Percentiles rank a stretch among this genome's conserved stretches.
These are phyloP conservation scores for Sycobia sp. DNA, from an alignment of 1,140 invertebrate genomes.

Conservation along the genomic window DNA sequence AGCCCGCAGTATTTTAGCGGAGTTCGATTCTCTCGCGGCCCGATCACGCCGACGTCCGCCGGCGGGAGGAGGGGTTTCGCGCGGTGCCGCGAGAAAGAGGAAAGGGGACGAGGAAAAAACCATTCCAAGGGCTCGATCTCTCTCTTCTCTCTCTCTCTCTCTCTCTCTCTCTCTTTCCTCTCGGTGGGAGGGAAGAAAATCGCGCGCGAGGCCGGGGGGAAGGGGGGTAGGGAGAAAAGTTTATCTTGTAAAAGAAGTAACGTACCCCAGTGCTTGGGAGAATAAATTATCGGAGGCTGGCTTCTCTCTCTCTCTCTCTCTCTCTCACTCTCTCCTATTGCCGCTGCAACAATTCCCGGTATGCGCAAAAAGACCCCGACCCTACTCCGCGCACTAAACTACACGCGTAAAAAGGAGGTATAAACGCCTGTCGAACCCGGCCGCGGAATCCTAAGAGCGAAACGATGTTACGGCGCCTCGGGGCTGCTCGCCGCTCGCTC, in stretches of 20 bases:
- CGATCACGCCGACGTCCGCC: too few relatives aligned
- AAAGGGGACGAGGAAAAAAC: too few relatives aligned
- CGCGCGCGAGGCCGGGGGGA: background rate
- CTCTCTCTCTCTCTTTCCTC: too few relatives aligned
- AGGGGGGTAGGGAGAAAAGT: slow-evolving; percentile 20
- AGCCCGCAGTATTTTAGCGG: too few relatives aligned
- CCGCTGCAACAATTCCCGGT: slow-evolving; percentile 17
- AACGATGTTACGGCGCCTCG: slow-evolving; percentile 31
- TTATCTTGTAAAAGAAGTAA: slow-evolving; percentile 30
- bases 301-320: too few relatives aligned
- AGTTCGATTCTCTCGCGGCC: too few relatives aligned
- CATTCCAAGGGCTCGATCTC: too few relatives aligned
- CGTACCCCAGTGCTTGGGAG: background rate
- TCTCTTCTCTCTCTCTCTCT: too few relatives aligned
- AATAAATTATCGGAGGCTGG: slow-evolving; percentile 29
- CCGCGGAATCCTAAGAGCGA: slow-evolving; percentile 34
- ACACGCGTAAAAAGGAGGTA: slow-evolving; percentile 16
- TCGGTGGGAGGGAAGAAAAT: too few relatives aligned
- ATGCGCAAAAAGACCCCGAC: slow-evolving; percentile 25
- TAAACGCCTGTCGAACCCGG: slow-evolving; percentile 32
- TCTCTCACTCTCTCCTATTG: too few relatives aligned
- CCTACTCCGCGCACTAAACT: slow-evolving; percentile 15
- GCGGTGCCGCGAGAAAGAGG: too few relatives aligned
- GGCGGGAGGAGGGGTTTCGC: too few relatives aligned
- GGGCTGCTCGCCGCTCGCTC: slow-evolving; percentile 1